These are phyloP conservation scores for Glyphotaelius pellucidus DNA, from an alignment of 2,888 invertebrate species.

Conservation along the genomic window DNA sequence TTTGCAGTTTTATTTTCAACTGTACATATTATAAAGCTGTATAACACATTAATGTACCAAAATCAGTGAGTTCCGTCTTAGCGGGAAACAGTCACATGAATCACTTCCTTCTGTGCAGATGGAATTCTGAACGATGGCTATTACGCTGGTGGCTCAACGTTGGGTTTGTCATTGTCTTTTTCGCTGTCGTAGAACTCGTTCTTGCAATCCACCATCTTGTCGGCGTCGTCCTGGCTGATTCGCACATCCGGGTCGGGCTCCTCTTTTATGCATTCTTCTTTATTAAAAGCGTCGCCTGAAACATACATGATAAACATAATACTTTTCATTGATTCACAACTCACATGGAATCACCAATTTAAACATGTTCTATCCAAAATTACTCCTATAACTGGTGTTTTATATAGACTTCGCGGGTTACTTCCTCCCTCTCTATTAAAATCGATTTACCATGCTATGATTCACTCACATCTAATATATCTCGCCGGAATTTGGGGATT, in stretches of 20 bases:
- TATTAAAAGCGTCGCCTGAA: conserved; percentile 83
- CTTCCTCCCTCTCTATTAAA: too few species aligned
- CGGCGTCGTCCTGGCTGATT: conserved; percentile 86
- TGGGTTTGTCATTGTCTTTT: conserved; percentile 90
- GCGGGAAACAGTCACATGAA: background rate
- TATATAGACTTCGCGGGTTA: too few species aligned
- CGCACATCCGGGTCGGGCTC: conserved; percentile 91
- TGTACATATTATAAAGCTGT: background rate
- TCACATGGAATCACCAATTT: too few species aligned
- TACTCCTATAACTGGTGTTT: too few species aligned
- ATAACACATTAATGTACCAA: background rate
- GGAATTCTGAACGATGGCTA: background rate
- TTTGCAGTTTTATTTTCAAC: background rate
- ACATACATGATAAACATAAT: background rate
- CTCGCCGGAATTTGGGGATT: too few species aligned
- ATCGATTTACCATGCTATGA: too few species aligned
- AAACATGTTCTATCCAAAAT: too few species aligned
- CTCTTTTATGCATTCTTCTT: conserved; percentile 83
- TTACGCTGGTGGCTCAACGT: conserved; percentile 71
- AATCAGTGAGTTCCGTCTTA: background rate
- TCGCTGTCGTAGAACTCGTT: conserved; percentile 95
- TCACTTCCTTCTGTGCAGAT: background rate
- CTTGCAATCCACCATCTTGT: conserved; percentile 88
- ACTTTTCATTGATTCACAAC: too few species aligned
- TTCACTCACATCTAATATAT: too few species aligned